Conservation (phyloP, 2,888 invertebrate species). For the Portevinia maculata region DNA sequence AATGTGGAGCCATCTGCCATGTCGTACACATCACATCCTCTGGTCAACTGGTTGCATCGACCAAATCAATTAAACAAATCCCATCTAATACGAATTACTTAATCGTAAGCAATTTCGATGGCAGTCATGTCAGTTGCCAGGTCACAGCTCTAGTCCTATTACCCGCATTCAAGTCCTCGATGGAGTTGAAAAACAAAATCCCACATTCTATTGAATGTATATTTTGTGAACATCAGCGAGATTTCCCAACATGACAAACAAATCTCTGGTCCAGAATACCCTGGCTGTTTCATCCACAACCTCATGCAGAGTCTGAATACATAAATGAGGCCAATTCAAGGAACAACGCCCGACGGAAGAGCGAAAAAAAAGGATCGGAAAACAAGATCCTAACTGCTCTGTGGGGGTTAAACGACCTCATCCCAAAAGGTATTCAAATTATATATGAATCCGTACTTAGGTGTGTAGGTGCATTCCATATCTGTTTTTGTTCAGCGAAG, state of each 20-base stretch:
- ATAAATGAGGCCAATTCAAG: background rate
- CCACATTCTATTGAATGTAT: slow-evolving; percentile 19
- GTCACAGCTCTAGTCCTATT: slow-evolving; percentile 23
- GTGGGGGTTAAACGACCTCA: background rate
- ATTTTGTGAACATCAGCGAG: slow-evolving; percentile 1
- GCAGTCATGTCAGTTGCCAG: slow-evolving; percentile 48
- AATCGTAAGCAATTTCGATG: slow-evolving; percentile 44
- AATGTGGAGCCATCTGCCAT: slow-evolving; percentile 15
- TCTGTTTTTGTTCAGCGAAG: slow-evolving; percentile 5
- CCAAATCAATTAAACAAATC: slow-evolving; percentile 61
- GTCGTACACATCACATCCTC: background rate
- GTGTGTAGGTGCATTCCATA: background rate
- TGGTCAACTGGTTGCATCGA: slow-evolving; percentile 29
- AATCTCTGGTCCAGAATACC: slow-evolving; percentile 10
- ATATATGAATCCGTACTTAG: slow-evolving; percentile 11
- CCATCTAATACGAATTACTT: slow-evolving; percentile 50
- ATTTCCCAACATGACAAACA: slow-evolving; percentile 11
- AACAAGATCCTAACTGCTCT: background rate
- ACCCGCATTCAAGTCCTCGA: background rate
- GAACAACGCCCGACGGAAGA: background rate
- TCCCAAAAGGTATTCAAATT: slow-evolving; percentile 16
- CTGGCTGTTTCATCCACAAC: background rate
- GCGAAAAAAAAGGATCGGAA: background rate
- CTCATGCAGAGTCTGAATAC: background rate
- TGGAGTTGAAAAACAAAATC: slow-evolving; percentile 17